phyloP scores from a whole-genome alignment of 2,113 vertebrate genomes.

The Ptyas mucosa region DNA sequence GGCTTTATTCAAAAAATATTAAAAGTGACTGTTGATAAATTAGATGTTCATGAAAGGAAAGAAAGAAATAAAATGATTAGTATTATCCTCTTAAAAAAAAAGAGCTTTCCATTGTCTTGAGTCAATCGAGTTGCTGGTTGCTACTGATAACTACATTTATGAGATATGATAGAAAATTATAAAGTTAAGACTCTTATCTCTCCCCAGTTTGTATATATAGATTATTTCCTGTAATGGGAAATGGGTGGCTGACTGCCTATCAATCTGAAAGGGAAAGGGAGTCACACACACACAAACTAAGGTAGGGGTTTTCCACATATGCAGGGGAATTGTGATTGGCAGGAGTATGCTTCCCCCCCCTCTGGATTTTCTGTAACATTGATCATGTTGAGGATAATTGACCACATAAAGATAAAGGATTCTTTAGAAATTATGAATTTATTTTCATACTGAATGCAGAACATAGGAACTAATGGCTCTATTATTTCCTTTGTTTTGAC shows the following conservation, averaged over 20 bases:
- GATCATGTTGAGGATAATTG: background rate
- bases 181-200: constrained; percentile 17
- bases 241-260: background rate
- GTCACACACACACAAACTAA: background rate
- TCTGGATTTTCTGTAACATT: background rate
- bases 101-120: constrained; percentile 41
- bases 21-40: constrained; percentile 57
- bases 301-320: background rate
- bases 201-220: background rate
- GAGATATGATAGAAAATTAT: constrained; percentile 19
- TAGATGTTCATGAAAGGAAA: constrained; percentile 54
- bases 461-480: background rate
- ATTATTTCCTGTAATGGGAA: background rate
- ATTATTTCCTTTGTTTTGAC: background rate
- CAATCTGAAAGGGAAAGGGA: background rate
- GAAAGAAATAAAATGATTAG: constrained; percentile 55
- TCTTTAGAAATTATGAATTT: background rate
- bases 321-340: background rate
- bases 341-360: background rate
- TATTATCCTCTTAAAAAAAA: constrained; percentile 12
- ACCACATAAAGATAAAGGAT: background rate
- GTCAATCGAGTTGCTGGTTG: constrained; percentile 22
- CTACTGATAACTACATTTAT: constrained; percentile 26
- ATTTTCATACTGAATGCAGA: background rate
- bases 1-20: constrained; percentile 63